Conservation (phyloP, 2,113 vertebrate species). For the Chloebia gouldiae region DNA sequence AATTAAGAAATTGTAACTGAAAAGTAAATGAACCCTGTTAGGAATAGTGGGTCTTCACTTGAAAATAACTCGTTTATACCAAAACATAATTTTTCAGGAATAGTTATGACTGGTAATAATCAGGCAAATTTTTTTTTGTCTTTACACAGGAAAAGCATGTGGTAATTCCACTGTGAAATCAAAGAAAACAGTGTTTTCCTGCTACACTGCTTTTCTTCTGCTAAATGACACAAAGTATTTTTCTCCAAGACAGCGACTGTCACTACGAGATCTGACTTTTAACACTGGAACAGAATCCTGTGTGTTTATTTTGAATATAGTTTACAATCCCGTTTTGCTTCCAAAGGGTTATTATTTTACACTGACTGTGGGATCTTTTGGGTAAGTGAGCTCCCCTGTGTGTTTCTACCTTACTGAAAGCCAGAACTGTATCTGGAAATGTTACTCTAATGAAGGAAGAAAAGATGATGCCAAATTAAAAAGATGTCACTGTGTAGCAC, state of each 20-base stretch:
- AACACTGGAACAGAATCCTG: background rate
- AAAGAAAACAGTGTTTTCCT: background rate
- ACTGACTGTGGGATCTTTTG: background rate
- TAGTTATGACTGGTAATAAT: background rate
- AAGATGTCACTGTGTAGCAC: background rate
- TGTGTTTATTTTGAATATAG: background rate
- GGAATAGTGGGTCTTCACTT: background rate
- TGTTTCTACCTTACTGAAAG: background rate
- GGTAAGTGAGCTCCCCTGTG: background rate
- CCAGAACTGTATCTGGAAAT: conserved; percentile 6
- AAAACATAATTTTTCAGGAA: background rate
- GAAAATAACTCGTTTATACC: background rate
- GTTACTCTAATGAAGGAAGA: background rate
- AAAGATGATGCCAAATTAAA: background rate
- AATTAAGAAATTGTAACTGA: background rate
- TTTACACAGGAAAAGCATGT: background rate
- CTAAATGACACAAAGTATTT: background rate
- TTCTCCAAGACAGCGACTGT: background rate
- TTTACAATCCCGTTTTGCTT: background rate
- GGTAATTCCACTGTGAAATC: background rate
- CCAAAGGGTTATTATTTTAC: background rate
- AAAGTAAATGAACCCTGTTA: background rate
- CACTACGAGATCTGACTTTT: background rate
- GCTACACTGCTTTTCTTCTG: background rate
- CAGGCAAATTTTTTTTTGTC: background rate